Evolutionary conservation across 1,140 invertebrate genomes (phyloP).

Genomic region (Drosophila lacteicornis): DNA sequence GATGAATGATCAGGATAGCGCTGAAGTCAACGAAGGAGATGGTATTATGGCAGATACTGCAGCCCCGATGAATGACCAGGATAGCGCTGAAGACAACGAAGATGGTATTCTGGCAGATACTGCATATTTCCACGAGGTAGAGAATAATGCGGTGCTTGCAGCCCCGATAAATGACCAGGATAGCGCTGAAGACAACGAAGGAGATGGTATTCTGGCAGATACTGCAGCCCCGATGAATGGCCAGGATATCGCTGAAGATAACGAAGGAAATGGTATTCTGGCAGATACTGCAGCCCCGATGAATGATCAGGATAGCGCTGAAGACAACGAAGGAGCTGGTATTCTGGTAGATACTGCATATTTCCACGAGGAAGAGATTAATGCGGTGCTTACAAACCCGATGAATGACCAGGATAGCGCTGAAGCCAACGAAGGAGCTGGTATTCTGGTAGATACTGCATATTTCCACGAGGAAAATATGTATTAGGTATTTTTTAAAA

Average conservation of each 20-base stretch:
- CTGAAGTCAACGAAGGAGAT: too few species aligned
- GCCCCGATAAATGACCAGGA: conserved; percentile 25
- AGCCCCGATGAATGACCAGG: too few species aligned
- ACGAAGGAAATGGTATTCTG: not conserved
- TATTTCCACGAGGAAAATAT: conserved; percentile 25
- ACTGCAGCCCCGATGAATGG: too few species aligned
- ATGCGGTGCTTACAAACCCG: conserved; percentile 31
- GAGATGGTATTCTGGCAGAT: too few species aligned
- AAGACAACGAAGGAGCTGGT: not conserved
- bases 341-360: not conserved
- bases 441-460: not conserved
- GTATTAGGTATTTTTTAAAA: conserved; percentile 13
- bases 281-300: conserved; percentile 14
- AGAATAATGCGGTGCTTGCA: conserved; percentile 19
- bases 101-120: too few species aligned
- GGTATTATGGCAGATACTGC: too few species aligned
- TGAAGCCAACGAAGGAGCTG: not conserved
- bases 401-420: conserved; percentile 16
- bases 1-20: too few species aligned
- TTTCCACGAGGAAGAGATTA: conserved; percentile 10
- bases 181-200: not conserved
- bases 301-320: not conserved
- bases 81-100: too few species aligned
- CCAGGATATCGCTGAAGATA: not conserved
- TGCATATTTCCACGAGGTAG: too few species aligned